These are phyloP conservation scores for Lutjanus argentimaculatus DNA, from an alignment of 2,797 vertebrate species.

Conservation along the genomic window DNA sequence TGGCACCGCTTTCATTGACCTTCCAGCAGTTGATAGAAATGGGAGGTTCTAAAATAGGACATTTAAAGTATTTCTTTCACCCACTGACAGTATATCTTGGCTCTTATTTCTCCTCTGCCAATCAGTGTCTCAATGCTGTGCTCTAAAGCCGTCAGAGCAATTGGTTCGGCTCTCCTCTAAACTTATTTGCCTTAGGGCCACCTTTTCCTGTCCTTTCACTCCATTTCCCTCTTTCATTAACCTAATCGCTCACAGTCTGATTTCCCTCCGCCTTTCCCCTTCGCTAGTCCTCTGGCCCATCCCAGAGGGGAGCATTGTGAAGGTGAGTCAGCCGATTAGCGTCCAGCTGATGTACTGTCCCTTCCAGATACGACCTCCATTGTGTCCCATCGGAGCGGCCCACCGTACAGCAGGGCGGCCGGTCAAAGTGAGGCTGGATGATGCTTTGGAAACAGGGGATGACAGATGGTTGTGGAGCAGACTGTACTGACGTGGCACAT, in stretches of 20 bases:
- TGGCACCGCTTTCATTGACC: slow-evolving; percentile 68
- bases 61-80: slow-evolving; percentile 73
- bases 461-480: slow-evolving; percentile 8
- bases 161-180: slow-evolving; percentile 72
- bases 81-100: slow-evolving; percentile 65
- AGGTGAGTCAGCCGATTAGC: slow-evolving; percentile 83
- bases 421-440: slow-evolving; percentile 45
- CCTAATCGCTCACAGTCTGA: slow-evolving; percentile 81
- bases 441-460: slow-evolving; percentile 30
- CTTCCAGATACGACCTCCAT: slow-evolving; percentile 70
- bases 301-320: slow-evolving; percentile 72
- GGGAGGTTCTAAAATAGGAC: slow-evolving; percentile 65
- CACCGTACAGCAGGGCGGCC: slow-evolving; percentile 25
- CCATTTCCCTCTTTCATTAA: slow-evolving; percentile 82
- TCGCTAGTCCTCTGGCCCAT: slow-evolving; percentile 70
- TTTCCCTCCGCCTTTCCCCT: slow-evolving; percentile 68
- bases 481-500: neutral
- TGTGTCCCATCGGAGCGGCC: slow-evolving; percentile 50
- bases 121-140: slow-evolving; percentile 56
- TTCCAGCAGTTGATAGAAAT: slow-evolving; percentile 64
- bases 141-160: slow-evolving; percentile 67
- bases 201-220: slow-evolving; percentile 80
- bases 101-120: slow-evolving; percentile 75
- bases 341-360: slow-evolving; percentile 81
- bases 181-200: slow-evolving; percentile 77